Evolutionary conservation across 2,888 invertebrate species (phyloP), one percentile per base, ranked within the genome.

Genomic region (Phengaris arion): DNA sequence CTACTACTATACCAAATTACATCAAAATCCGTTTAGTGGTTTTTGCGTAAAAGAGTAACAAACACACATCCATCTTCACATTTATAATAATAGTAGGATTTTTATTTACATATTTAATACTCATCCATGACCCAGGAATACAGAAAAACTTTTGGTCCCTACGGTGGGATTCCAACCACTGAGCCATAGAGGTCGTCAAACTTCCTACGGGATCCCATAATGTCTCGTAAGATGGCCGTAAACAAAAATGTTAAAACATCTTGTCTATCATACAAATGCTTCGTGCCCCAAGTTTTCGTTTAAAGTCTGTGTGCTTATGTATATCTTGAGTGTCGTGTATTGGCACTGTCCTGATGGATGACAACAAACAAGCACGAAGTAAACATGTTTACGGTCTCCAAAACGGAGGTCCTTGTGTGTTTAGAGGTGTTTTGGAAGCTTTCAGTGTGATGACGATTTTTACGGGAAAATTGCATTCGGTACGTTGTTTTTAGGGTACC

Each of bases 271-370:
- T 35, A 64, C 64, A 64, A 64, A 64, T 64, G 64, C 64, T 45
- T 45, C 64, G 35, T 9, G 12, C 35, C 12, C 35, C 48, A 8
- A 8, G 64, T 12, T 13, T 64, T 64, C 64, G 64, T 64, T 64
- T 64, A 64, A 35, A 64, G 35, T 35, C 12, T 64, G 52, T 52
- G 4, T 52, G 52, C 10, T n/a, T n/a, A n/a, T 64, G 64, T 5
- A 64, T 64, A 64, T 64, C 64, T 64, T 35, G 64, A 64, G 64
- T 64, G 64, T 48, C 6, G 48, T 48, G 48, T 48, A 48, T 6
- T 35, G 35, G 35, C 64, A 2, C 35, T 6, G 12, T 45, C 10
- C 35, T 64, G 64, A 64, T 64, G 64, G 64, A 64, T 64, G 45
- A 45, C 12, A 35, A 35, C 35, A 64, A 64, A 64, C 64, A 64